These are phyloP conservation scores for Cordilura impudica DNA, from an alignment of 2,888 invertebrate species.

Conservation along the genomic window DNA sequence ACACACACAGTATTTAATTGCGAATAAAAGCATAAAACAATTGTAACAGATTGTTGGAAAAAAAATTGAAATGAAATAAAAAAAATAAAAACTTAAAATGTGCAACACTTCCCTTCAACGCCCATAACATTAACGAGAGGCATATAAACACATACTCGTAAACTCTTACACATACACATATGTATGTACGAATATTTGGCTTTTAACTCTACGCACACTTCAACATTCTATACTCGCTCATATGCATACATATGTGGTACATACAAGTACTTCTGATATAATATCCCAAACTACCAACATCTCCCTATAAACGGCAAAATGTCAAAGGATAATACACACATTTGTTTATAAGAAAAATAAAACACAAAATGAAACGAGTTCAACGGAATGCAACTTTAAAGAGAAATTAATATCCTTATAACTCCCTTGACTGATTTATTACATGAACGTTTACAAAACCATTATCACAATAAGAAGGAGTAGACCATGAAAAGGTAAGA, in stretches of 20 bases:
- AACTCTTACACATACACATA: background rate
- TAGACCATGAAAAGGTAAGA: background rate
- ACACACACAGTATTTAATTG: slow-evolving; percentile 40
- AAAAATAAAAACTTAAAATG: slow-evolving; percentile 40
- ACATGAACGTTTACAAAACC: slow-evolving; percentile 71
- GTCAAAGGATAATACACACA: slow-evolving; percentile 63
- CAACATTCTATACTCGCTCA: background rate
- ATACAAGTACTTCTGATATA: slow-evolving; percentile 23
- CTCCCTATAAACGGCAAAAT: slow-evolving; percentile 53
- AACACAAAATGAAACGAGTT: slow-evolving; percentile 59
- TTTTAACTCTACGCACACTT: background rate
- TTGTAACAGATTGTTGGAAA: slow-evolving; percentile 62
- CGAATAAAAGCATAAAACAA: slow-evolving; percentile 44
- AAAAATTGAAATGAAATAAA: slow-evolving; percentile 6
- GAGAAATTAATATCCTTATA: slow-evolving; percentile 73
- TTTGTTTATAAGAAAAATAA: slow-evolving; percentile 30
- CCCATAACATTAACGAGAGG: slow-evolving; percentile 54
- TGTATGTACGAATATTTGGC: background rate
- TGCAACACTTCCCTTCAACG: slow-evolving; percentile 62
- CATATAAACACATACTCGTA: slow-evolving; percentile 13
- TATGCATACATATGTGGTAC: slow-evolving; percentile 11
- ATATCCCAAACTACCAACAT: slow-evolving; percentile 37
- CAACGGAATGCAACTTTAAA: slow-evolving; percentile 69
- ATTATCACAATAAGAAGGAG: slow-evolving; percentile 65
- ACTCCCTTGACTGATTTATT: slow-evolving; percentile 73